Evolutionary conservation across 2,888 invertebrate species (phyloP).

Genomic region (Temnothorax ravouxi): DNA sequence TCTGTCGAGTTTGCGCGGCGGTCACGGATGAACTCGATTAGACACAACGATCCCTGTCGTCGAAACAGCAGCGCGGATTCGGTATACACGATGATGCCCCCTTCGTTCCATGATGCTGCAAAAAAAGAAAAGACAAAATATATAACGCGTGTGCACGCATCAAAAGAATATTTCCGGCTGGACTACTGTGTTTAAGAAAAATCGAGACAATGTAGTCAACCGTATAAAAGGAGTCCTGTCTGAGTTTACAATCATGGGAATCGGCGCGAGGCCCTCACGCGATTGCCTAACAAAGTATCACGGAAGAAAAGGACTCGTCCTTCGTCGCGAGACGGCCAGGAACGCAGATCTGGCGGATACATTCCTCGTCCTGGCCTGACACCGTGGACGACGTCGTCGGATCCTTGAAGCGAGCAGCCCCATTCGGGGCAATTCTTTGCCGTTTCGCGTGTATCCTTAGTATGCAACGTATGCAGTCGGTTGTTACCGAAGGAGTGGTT

Average conservation of each 20-base stretch:
- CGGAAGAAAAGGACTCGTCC: slow-evolving; percentile 16
- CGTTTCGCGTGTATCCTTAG: slow-evolving; percentile 85
- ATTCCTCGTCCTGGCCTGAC: slow-evolving; percentile 30
- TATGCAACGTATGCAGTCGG: slow-evolving; percentile 86
- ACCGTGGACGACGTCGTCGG: slow-evolving; percentile 65
- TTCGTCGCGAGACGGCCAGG: slow-evolving; percentile 22
- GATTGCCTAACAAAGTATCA: slow-evolving; percentile 21
- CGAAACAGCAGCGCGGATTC: not conserved
- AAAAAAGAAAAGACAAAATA: slow-evolving; percentile 11
- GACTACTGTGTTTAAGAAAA: slow-evolving; percentile 1
- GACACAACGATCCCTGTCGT: not conserved
- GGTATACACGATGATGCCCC: not conserved
- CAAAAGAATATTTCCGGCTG: not conserved
- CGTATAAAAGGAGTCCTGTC: slow-evolving; percentile 16
- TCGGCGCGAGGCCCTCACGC: slow-evolving; percentile 9
- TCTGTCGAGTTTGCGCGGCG: slow-evolving; percentile 32
- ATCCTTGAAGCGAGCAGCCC: slow-evolving; percentile 36
- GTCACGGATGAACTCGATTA: slow-evolving; percentile 1
- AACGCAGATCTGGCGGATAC: slow-evolving; percentile 9
- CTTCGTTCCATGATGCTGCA: not conserved
- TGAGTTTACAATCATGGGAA: slow-evolving; percentile 17
- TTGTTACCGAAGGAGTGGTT: slow-evolving; percentile 87
- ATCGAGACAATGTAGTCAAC: slow-evolving; percentile 15
- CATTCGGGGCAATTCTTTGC: slow-evolving; percentile 79
- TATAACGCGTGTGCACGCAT: not conserved